Conservation (phyloP, 2,113 vertebrate species). For the Atrichornis clamosus region DNA sequence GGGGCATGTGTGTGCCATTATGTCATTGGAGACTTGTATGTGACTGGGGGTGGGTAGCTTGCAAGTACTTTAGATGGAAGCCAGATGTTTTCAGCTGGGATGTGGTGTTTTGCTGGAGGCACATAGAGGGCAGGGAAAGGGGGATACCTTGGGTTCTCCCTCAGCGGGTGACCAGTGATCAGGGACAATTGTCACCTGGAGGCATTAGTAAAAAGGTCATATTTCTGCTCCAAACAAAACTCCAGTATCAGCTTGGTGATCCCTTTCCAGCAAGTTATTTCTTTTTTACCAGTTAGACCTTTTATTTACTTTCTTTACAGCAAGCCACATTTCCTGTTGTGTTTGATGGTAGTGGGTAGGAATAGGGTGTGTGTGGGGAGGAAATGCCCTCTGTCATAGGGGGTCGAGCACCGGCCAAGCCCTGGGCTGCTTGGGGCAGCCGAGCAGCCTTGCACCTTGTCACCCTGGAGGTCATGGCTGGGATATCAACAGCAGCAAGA, state of each 20-base stretch:
- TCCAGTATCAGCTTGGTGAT: not conserved
- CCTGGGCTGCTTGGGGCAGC: not conserved
- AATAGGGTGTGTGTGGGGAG: not conserved
- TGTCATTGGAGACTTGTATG: rapidly evolving
- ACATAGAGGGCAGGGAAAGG: not conserved
- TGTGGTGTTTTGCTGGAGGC: not conserved
- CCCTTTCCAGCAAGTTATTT: not conserved
- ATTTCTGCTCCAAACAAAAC: not conserved
- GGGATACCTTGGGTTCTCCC: not conserved
- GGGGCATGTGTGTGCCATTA: not conserved
- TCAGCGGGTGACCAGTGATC: not conserved
- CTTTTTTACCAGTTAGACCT: not conserved
- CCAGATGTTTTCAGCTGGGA: not conserved
- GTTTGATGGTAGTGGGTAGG: not conserved
- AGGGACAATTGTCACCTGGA: not conserved
- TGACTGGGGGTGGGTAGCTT: rapidly evolving
- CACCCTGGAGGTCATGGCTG: not conserved
- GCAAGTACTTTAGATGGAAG: not conserved
- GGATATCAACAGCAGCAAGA: not conserved
- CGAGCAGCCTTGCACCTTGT: not conserved
- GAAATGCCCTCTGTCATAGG: not conserved
- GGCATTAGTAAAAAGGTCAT: not conserved
- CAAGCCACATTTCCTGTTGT: not conserved
- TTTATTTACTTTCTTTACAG: not conserved
- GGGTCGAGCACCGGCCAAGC: rapidly evolving